Evolutionary conservation across 1,140 invertebrate genomes (phyloP), one percentile per base, ranked within the genome.

Genomic region (Orius insidiosus): DNA sequence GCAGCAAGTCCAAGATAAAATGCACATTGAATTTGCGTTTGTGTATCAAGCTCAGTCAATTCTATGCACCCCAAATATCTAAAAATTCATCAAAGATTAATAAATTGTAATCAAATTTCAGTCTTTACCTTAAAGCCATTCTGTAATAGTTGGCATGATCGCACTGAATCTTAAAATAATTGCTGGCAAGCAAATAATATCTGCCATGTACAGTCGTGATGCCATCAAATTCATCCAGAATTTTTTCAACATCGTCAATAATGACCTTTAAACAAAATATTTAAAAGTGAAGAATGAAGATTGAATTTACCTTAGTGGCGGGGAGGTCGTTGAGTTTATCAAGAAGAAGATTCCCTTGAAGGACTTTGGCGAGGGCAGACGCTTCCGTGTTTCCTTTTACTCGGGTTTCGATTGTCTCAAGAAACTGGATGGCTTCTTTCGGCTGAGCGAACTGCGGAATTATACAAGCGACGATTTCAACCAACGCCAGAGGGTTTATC

Each of bases 61-160:
- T 86, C 74, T 36, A 85, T 85, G 61, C 93, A 97, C 31, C 94
- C 95, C 45, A 99, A 70, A 63, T 93, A 96, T 55, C 70, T 71
- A 46, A 51, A 52, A 45, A 37, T 42, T 50, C 44, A 19, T 33
- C n/a, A 33, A 33, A 33, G 32, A 6, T 6, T 7, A 6, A n/a
- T 7, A 33, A 33, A 33, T n/a, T 6, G 6, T 6, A 33, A 33
- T n/a, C n/a, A 33, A 7, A 7, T 7, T 33, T 33, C 6, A 7
- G 32, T 6, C n/a, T 35, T 32, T 51, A 69, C 59, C 92, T 78
- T 5, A 99, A 67, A 24, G 94, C 88, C 51, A 92, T 85, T 46
- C 86, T 76, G 66, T 98, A 99, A 67, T 98, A 99, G 42, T 82
- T 76, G 2, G 83, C 80, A 66, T 92, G 84, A 60, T 89, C 84